phyloP scores from a whole-genome alignment of 2,888 invertebrate genomes.

The Aethes cnicana region DNA sequence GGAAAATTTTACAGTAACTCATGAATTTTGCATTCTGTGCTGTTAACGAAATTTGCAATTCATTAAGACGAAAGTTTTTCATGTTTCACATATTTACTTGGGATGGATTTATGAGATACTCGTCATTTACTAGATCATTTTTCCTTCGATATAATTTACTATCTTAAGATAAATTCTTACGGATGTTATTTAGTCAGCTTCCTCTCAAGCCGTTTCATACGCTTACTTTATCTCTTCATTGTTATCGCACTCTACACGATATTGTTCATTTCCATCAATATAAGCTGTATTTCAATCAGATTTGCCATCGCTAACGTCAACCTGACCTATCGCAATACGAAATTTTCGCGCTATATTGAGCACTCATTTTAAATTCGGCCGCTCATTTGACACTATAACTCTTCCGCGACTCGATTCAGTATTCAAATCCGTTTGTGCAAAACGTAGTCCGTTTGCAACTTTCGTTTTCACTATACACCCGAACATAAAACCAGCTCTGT shows the following conservation, averaged over 20 bases:
- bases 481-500: slow-evolving; percentile 47
- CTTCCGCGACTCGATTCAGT: slow-evolving; percentile 41
- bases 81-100: too few relatives aligned
- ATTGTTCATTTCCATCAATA: neutral
- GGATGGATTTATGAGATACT: too few relatives aligned
- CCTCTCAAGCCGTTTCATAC: neutral
- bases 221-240: slow-evolving; percentile 6
- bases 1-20: too few relatives aligned
- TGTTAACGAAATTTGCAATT: too few relatives aligned
- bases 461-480: slow-evolving; percentile 68
- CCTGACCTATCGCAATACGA: slow-evolving; percentile 29
- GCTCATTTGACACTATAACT: slow-evolving; percentile 14
- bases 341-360: slow-evolving; percentile 25
- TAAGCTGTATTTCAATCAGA: neutral
- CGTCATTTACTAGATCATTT: too few relatives aligned
- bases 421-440: slow-evolving; percentile 79
- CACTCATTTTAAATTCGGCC: slow-evolving; percentile 21
- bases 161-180: too few relatives aligned
- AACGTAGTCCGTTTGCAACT: slow-evolving; percentile 65
- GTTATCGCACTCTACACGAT: neutral
- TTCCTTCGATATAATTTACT: too few relatives aligned
- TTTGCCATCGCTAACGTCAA: neutral
- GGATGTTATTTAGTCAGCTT: neutral
- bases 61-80: too few relatives aligned
- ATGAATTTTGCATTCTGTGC: too few relatives aligned